phyloP scores from a whole-genome alignment of 2,888 invertebrate genomes.

The Amphipyra berbera region DNA sequence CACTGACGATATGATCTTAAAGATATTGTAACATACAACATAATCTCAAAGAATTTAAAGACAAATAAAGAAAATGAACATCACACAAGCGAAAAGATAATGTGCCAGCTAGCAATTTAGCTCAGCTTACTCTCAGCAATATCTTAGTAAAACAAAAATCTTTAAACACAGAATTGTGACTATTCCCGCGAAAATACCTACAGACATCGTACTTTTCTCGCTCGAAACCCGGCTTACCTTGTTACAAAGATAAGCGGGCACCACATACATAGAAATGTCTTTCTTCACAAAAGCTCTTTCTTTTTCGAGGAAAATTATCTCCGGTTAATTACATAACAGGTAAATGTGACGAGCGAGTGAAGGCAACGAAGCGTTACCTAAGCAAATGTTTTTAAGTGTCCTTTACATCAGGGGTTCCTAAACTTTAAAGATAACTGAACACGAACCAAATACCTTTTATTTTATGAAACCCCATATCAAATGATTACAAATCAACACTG shows the following conservation, averaged over 20 bases:
- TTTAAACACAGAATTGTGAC: constrained; percentile 19
- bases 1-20: too few species aligned
- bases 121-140: constrained; percentile 2
- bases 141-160: constrained; percentile 29
- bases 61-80: neutral
- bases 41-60: too few species aligned
- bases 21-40: too few species aligned
- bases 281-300: constrained; percentile 18
- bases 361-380: constrained; percentile 29
- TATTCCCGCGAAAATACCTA: constrained; percentile 26
- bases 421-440: too few species aligned
- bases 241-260: constrained; percentile 43
- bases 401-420: constrained; percentile 14
- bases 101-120: constrained; percentile 16
- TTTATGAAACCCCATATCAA: too few species aligned
- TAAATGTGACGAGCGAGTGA: constrained; percentile 27
- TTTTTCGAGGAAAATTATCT: constrained; percentile 44
- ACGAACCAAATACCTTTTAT: too few species aligned
- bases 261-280: constrained; percentile 39
- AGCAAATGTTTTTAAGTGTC: constrained; percentile 37
- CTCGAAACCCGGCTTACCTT: constrained; percentile 40
- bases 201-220: constrained; percentile 25
- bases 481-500: too few species aligned
- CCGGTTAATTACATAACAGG: constrained; percentile 48
- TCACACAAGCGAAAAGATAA: constrained; percentile 8